Evolutionary conservation across 2,797 vertebrate genomes (phyloP).

Genomic region (Helostoma temminkii): DNA sequence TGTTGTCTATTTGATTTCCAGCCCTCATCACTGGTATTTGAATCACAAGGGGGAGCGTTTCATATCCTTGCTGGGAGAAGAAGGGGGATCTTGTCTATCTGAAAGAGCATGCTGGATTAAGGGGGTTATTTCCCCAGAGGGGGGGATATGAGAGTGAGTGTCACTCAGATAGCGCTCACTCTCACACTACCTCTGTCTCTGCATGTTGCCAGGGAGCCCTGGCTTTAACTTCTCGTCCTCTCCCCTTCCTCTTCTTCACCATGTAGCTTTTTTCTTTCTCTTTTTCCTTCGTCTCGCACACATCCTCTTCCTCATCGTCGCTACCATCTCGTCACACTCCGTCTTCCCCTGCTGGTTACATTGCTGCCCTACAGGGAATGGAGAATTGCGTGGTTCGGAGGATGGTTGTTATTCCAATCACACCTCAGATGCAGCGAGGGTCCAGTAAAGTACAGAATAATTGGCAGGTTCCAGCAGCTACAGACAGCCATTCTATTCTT

Average conservation of each 20-base stretch:
- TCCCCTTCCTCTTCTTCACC: constrained; percentile 54
- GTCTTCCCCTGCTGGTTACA: constrained; percentile 73
- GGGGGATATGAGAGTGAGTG: constrained; percentile 88
- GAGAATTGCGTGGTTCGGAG: constrained; percentile 80
- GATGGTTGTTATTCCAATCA: constrained; percentile 88
- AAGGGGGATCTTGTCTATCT: constrained; percentile 92
- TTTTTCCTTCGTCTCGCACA: constrained; percentile 35
- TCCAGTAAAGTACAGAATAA: constrained; percentile 87
- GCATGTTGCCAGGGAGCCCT: constrained; percentile 78
- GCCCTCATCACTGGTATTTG: constrained; percentile 79
- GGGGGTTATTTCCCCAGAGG: constrained; percentile 95
- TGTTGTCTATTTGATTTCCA: constrained; percentile 79
- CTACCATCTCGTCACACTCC: constrained; percentile 54
- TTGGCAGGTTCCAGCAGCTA: constrained; percentile 84
- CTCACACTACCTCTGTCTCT: constrained; percentile 70
- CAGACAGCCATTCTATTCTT: constrained; percentile 71
- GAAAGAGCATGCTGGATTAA: constrained; percentile 94
- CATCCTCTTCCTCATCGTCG: constrained; percentile 54
- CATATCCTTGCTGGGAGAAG: constrained; percentile 89
- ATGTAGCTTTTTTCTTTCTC: constrained; percentile 38
- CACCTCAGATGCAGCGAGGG: constrained; percentile 82
- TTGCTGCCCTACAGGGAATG: constrained; percentile 73
- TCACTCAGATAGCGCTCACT: constrained; percentile 83
- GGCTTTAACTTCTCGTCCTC: constrained; percentile 67
- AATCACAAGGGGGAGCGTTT: constrained; percentile 89